phyloP scores from a whole-genome alignment of 2,888 invertebrate genomes.

The Drosophila pullipes region DNA sequence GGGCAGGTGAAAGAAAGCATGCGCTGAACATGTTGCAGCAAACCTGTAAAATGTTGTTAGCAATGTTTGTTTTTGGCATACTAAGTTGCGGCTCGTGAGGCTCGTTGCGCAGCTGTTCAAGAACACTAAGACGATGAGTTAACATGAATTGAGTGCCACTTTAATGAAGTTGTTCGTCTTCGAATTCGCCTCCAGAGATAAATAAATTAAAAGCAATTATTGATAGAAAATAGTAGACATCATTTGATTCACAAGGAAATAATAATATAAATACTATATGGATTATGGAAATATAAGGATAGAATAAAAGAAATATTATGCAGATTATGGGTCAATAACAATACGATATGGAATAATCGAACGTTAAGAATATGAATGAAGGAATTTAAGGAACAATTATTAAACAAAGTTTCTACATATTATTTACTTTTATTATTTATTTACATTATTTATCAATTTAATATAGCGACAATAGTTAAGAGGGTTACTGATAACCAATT shows the following conservation, averaged over 20 bases:
- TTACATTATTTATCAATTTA: neutral
- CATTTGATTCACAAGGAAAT: neutral
- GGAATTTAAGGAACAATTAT: neutral
- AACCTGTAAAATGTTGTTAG: constrained; percentile 61
- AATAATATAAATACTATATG: no score
- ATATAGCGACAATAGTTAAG: neutral
- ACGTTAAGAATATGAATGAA: neutral
- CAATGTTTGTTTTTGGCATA: constrained; percentile 47
- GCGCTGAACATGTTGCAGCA: constrained; percentile 50
- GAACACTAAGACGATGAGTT: constrained; percentile 67
- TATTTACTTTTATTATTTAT: neutral
- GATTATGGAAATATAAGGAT: neutral
- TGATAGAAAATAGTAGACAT: neutral
- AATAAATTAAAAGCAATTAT: constrained; percentile 18
- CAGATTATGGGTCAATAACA: no score
- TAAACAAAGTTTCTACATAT: accelerated
- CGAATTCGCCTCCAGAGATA: constrained; percentile 28
- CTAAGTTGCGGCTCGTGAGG: constrained; percentile 40
- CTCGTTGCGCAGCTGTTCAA: constrained; percentile 25
- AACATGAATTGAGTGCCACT: constrained; percentile 58
- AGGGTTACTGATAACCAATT: neutral
- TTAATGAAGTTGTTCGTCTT: constrained; percentile 60
- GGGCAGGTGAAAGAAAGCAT: neutral
- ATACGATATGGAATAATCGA: neutral
- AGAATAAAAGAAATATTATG: neutral